Evolutionary conservation across 2,797 vertebrate species (phyloP).

Genomic region (Enteromius unitaeniatus): DNA sequence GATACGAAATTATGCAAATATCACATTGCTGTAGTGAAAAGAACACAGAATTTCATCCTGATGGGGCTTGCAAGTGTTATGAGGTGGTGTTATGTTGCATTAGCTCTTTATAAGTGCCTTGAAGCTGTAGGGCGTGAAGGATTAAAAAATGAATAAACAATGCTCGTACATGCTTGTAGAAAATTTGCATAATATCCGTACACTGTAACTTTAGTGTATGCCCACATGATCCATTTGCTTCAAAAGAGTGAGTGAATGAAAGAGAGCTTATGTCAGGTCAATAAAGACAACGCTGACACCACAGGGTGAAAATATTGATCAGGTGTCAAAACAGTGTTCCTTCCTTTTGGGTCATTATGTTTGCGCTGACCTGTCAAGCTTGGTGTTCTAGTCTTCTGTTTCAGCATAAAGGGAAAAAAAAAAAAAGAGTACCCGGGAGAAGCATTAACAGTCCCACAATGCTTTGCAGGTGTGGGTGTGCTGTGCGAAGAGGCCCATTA

Average conservation of each 20-base stretch:
- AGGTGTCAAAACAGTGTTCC: constrained; percentile 1
- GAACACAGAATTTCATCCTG: not conserved
- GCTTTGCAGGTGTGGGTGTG: constrained; percentile 10
- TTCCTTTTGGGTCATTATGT: not conserved
- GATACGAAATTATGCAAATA: not conserved
- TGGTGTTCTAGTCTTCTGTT: constrained; percentile 11
- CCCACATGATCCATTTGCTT: not conserved
- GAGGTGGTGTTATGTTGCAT: not conserved
- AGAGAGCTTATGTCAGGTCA: not conserved
- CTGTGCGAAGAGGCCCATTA: constrained; percentile 25
- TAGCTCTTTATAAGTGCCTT: not conserved
- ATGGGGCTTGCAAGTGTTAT: not conserved
- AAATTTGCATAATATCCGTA: not conserved
- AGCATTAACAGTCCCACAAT: constrained; percentile 20
- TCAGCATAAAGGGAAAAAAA: not conserved
- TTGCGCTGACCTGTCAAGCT: constrained; percentile 7
- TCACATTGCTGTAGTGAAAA: not conserved
- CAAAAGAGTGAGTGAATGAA: not conserved
- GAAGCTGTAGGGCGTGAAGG: not conserved
- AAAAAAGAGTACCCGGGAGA: not conserved
- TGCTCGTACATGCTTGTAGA: too few relatives aligned
- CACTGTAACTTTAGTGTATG: not conserved
- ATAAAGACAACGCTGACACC: not conserved
- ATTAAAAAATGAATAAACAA: too few relatives aligned
- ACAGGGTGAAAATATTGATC: constrained; percentile 15